phyloP scores from a whole-genome alignment of 2,888 invertebrate genomes.

The Sympetrum striolatum region DNA sequence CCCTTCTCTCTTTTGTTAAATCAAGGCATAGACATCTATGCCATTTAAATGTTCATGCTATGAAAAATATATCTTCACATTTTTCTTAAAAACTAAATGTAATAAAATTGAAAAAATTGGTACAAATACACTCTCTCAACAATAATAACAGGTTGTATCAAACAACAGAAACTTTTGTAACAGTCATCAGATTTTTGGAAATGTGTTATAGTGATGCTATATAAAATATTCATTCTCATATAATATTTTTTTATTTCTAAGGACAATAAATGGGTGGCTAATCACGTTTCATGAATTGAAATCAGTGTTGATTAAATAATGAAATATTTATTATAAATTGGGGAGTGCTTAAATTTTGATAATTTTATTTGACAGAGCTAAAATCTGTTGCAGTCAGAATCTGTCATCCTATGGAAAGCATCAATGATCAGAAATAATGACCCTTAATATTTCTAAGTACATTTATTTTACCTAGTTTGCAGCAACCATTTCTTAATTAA shows the following conservation, averaged over 20 bases:
- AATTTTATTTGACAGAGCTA: too few relatives aligned
- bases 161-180: conserved; percentile 37
- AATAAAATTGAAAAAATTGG: conserved; percentile 36
- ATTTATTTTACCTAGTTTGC: too few relatives aligned
- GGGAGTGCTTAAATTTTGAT: too few relatives aligned
- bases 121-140: conserved; percentile 25
- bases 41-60: conserved; percentile 14
- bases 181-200: conserved; percentile 30
- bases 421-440: too few relatives aligned
- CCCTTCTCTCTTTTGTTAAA: conserved; percentile 1
- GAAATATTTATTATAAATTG: background rate
- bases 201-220: conserved; percentile 44
- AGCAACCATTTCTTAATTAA: too few relatives aligned
- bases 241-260: conserved; percentile 32
- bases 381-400: too few relatives aligned
- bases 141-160: conserved; percentile 41
- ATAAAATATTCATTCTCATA: conserved; percentile 41
- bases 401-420: too few relatives aligned
- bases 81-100: conserved; percentile 29
- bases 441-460: too few relatives aligned
- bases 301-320: background rate
- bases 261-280: background rate
- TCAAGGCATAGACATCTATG: conserved; percentile 21
- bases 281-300: background rate
- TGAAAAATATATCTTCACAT: conserved; percentile 22